A percentile compares a stretch with the other conserved stretches of the same genome.
These are phyloP conservation scores for Gila orcuttii DNA, from an alignment of 2,113 vertebrate species.

Conservation along the genomic window DNA sequence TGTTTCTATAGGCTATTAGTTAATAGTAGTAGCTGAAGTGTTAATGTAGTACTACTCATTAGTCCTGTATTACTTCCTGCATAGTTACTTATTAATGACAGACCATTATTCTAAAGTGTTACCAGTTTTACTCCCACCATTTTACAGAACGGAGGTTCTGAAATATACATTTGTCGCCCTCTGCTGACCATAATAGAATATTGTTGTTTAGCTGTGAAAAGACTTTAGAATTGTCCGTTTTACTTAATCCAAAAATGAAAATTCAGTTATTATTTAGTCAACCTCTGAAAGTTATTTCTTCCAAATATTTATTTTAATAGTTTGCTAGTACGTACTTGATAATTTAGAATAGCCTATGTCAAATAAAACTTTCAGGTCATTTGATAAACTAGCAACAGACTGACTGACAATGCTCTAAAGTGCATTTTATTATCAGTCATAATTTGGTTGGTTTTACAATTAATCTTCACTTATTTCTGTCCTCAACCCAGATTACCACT, in stretches of 20 bases:
- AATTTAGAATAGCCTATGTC: not conserved
- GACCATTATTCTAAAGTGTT: no score
- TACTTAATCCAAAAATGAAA: not conserved
- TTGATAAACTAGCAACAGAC: not conserved
- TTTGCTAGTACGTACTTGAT: not conserved
- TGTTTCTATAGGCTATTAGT: no score
- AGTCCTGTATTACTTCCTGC: no score
- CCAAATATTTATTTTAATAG: not conserved
- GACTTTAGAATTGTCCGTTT: not conserved
- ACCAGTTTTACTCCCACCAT: not conserved
- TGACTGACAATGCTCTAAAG: not conserved
- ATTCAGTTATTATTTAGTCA: not conserved
- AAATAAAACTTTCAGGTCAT: not conserved
- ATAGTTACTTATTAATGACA: no score
- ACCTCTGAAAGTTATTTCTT: not conserved
- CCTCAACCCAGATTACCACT: slow-evolving; percentile 87
- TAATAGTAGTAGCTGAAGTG: no score
- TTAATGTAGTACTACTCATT: no score
- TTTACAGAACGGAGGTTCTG: not conserved
- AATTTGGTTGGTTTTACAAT: not conserved
- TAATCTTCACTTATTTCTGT: slow-evolving; percentile 37
- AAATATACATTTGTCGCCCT: not conserved
- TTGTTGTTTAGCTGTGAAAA: not conserved
- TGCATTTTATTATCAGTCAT: not conserved
- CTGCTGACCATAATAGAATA: not conserved